Percentiles rank a stretch among this genome's conserved stretches.
Evolutionary conservation across 2,888 invertebrate species (phyloP).

Genomic region (Globia sparganii): DNA sequence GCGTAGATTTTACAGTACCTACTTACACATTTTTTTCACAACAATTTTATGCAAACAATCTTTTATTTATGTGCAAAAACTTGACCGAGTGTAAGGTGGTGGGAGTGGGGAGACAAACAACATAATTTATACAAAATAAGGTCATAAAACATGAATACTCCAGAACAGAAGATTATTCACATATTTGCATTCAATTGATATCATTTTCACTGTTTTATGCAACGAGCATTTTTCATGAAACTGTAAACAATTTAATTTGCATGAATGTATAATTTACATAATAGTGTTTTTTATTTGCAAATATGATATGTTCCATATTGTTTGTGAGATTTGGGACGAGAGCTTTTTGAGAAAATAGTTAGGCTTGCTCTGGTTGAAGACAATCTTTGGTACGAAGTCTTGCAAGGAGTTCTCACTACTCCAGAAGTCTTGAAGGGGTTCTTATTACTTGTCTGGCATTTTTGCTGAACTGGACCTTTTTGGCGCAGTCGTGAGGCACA

Average conservation of each 20-base stretch:
- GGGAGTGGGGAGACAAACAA: slow-evolving; percentile 34
- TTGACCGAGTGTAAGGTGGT: slow-evolving; percentile 20
- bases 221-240: slow-evolving; percentile 32
- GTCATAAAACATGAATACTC: slow-evolving; percentile 28
- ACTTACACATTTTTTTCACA: neutral
- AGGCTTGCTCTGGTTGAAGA: neutral
- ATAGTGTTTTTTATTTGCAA: neutral
- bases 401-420: neutral
- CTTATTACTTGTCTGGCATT: too few species aligned
- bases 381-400: neutral
- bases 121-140: slow-evolving; percentile 21
- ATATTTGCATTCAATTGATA: slow-evolving; percentile 51
- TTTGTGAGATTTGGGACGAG: neutral
- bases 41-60: slow-evolving; percentile 8
- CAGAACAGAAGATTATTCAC: slow-evolving; percentile 16
- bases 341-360: neutral
- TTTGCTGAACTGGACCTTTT: too few species aligned
- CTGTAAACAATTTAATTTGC: slow-evolving; percentile 41
- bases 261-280: slow-evolving; percentile 18
- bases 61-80: slow-evolving; percentile 1
- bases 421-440: neutral
- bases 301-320: neutral
- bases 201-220: slow-evolving; percentile 23
- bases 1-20: neutral
- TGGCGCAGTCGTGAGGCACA: too few species aligned